Base-by-base conservation (phyloP, 2,888 invertebrate species). In the Acholoe squamosa region DNA sequence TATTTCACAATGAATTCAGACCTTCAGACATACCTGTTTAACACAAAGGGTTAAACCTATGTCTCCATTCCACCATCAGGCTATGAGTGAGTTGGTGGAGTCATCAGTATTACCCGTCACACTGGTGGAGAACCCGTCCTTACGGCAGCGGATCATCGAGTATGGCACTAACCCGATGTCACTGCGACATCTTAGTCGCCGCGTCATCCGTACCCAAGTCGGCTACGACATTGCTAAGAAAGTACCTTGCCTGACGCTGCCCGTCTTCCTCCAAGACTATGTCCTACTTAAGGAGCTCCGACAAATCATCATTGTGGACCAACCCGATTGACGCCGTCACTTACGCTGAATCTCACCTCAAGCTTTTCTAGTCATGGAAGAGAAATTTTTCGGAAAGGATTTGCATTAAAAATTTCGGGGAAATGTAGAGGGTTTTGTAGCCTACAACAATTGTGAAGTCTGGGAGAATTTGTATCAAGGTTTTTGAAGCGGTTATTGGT, bases 261-360 rank as follows among this genome's bases (percentile, higher is more conserved):
- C 90, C 22, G 33, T 25, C n/a, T 84, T 52, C 86, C 86, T 90
- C 34, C 84, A 90, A 33, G 86, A 90, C 61, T 86, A 25, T 28
- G n/a, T 90, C 25, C 61, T 86, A 61, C 61, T 90, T 10, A 90
- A 84, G 71, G 90, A 90, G 12, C 86, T 90, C 5, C 1, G 86
- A 12, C 54, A 86, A 14, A 86, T 86, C 25, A n/a, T 86, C 25
- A 86, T 86, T 22, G 28, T 86, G 54, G 86, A 86, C 33, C 86
- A 84, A 33, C 0, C 51, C 10, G 84, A 84, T 0, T 84, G 43
- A 84, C 3, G 43, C 43, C 10, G 43, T 43, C 10, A 43, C 10
- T 7, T 10, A 43, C 43, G 43, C 43, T 10, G 43, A 43, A 43
- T 43, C 43, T 43, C 43, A 43, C 5, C 43, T 43, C 43, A 43